Evolutionary conservation across 2,113 vertebrate genomes (phyloP).

Genomic region (Notarius quadriscutis): DNA sequence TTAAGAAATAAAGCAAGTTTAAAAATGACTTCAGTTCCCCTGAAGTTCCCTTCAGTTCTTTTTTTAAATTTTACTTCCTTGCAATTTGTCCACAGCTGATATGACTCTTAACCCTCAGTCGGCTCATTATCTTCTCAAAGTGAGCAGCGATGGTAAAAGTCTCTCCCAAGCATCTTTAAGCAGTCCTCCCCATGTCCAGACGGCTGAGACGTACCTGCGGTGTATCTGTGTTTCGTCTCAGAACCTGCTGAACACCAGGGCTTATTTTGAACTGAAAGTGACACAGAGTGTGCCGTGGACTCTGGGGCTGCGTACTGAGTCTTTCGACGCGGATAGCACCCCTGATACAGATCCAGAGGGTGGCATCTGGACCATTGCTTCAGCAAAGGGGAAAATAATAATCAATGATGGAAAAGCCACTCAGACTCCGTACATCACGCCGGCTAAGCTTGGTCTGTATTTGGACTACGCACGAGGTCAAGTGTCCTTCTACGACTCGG

Average conservation of each 20-base stretch:
- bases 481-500: constrained; percentile 32
- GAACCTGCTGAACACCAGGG: constrained; percentile 17
- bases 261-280: constrained; percentile 26
- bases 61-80: background rate
- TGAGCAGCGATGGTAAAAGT: constrained; percentile 18
- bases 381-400: constrained; percentile 23
- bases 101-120: constrained; percentile 16
- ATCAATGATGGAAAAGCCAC: constrained; percentile 12
- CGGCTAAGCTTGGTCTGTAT: constrained; percentile 19
- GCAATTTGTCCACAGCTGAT: constrained; percentile 9
- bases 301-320: constrained; percentile 15
- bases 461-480: constrained; percentile 21
- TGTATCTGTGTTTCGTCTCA: constrained; percentile 38
- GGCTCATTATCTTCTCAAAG: constrained; percentile 14
- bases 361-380: constrained; percentile 40
- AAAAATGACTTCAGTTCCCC: too few species aligned
- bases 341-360: constrained; percentile 5
- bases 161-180: background rate
- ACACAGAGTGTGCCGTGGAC: constrained; percentile 5
- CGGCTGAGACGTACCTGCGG: constrained; percentile 7
- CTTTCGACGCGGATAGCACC: constrained; percentile 22
- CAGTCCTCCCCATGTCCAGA: background rate
- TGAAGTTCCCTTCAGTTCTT: too few species aligned
- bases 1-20: too few species aligned
- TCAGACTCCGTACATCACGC: background rate